Conservation (phyloP, 1,140 invertebrate genomes). For the Pissodes strobi region DNA sequence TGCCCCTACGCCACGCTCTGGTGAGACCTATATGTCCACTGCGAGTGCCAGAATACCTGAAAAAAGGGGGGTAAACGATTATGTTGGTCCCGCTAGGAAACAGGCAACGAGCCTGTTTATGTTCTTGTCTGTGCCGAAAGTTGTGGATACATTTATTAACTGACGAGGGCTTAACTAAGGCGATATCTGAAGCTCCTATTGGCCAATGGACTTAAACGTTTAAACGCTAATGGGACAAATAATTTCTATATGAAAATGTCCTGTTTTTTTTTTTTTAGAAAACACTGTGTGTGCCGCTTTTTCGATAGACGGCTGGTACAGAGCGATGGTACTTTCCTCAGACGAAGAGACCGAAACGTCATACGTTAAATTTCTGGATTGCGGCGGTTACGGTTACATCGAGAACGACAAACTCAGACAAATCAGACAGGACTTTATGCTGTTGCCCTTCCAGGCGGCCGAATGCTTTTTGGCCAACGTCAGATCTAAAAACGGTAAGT, state of each 20-base stretch:
- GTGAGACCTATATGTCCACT: no score
- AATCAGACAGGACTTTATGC: constrained; percentile 90
- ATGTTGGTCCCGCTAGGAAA: no score
- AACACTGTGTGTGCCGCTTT: constrained; percentile 88
- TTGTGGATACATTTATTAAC: neutral
- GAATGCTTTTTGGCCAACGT: constrained; percentile 92
- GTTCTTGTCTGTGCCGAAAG: no score
- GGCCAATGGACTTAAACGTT: no score
- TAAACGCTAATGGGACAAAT: no score
- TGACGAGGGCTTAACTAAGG: no score
- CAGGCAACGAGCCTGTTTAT: no score
- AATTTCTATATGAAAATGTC: no score
- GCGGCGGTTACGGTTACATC: constrained; percentile 87
- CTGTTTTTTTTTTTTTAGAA: constrained; percentile 60
- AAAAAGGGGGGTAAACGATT: neutral
- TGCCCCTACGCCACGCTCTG: constrained; percentile 6
- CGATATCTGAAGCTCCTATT: no score
- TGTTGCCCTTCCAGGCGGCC: constrained; percentile 92
- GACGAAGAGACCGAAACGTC: constrained; percentile 72
- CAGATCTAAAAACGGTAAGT: constrained; percentile 75
- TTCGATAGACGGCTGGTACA: constrained; percentile 83
- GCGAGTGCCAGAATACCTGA: no score
- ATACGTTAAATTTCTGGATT: constrained; percentile 88
- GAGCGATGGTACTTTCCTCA: constrained; percentile 78
- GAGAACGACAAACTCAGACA: constrained; percentile 76